Percentiles rank a stretch among this genome's conserved stretches.
These are phyloP conservation scores for Macrocentrus cingulum DNA, from an alignment of 1,140 invertebrate genomes.

Conservation along the genomic window DNA sequence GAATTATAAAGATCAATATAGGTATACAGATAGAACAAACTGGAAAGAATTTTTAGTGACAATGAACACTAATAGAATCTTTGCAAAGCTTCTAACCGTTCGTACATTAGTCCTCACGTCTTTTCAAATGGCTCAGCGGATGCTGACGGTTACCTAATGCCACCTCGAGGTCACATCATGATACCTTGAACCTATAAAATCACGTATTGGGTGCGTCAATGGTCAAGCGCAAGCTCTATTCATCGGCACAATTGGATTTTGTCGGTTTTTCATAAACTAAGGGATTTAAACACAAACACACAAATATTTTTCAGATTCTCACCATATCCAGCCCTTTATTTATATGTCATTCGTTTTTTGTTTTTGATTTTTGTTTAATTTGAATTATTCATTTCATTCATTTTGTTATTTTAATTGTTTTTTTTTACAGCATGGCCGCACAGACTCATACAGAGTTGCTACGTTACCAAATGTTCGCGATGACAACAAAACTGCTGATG, in stretches of 20 bases:
- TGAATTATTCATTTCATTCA: conserved; percentile 28
- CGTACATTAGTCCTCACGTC: too few relatives aligned
- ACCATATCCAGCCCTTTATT: neutral
- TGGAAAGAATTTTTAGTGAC: too few relatives aligned
- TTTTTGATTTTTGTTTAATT: conserved; percentile 26
- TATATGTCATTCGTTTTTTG: conserved; percentile 16
- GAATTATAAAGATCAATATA: too few relatives aligned
- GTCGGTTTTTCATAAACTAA: neutral
- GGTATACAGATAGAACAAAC: too few relatives aligned
- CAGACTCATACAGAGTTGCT: conserved; percentile 91
- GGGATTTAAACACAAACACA: conserved; percentile 4
- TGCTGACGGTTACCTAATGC: conserved; percentile 23
- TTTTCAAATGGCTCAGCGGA: conserved; percentile 23
- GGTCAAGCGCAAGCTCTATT: conserved; percentile 4
- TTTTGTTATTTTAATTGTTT: conserved; percentile 47
- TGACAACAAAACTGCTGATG: conserved; percentile 91
- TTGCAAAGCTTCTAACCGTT: too few relatives aligned
- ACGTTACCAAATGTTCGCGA: conserved; percentile 85
- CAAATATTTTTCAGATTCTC: conserved; percentile 19
- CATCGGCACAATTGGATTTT: neutral
- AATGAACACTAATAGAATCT: too few relatives aligned
- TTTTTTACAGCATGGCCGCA: conserved; percentile 82
- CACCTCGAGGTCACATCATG: conserved; percentile 26
- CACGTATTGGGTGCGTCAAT: conserved; percentile 18
- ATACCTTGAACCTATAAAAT: conserved; percentile 27